These are phyloP conservation scores for Muricea muricata DNA, from an alignment of 92 coral and sea anemone genomes.

Conservation along the genomic window DNA sequence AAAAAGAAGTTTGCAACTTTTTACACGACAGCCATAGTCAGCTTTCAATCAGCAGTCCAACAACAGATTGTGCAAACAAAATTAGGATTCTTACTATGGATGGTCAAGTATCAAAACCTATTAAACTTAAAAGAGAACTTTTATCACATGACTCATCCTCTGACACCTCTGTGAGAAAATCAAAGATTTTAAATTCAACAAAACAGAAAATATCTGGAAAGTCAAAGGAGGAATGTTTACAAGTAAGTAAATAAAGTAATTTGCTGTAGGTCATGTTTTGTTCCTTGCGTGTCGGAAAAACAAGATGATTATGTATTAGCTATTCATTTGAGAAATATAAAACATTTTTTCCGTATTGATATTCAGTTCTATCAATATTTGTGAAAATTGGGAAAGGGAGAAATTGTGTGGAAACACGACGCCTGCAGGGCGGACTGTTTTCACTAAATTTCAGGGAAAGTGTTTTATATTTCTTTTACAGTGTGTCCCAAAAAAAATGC, in stretches of 20 bases:
- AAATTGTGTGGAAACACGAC: no score
- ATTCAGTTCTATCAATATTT: no score
- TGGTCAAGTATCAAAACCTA: not conserved
- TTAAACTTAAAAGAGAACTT: constrained; percentile 80
- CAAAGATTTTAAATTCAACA: not conserved
- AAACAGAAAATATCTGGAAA: not conserved
- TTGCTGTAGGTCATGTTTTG: not conserved
- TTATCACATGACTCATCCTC: constrained; percentile 40
- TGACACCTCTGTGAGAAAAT: not conserved
- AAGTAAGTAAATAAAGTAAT: not conserved
- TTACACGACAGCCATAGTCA: constrained; percentile 2
- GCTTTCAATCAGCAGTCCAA: constrained; percentile 25
- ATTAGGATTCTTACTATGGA: not conserved
- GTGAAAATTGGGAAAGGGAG: no score
- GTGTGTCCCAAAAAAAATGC: no score
- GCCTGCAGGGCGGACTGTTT: no score
- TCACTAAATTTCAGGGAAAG: no score
- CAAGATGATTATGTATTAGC: no score
- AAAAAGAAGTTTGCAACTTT: constrained; percentile 13
- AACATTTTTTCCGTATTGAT: no score
- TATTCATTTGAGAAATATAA: no score
- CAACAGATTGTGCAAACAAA: constrained; percentile 20
- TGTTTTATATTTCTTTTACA: no score
- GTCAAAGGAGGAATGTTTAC: no score
- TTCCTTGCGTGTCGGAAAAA: no score